phyloP scores from a whole-genome alignment of 2,113 vertebrate genomes.

The Catharus fuscescens region DNA sequence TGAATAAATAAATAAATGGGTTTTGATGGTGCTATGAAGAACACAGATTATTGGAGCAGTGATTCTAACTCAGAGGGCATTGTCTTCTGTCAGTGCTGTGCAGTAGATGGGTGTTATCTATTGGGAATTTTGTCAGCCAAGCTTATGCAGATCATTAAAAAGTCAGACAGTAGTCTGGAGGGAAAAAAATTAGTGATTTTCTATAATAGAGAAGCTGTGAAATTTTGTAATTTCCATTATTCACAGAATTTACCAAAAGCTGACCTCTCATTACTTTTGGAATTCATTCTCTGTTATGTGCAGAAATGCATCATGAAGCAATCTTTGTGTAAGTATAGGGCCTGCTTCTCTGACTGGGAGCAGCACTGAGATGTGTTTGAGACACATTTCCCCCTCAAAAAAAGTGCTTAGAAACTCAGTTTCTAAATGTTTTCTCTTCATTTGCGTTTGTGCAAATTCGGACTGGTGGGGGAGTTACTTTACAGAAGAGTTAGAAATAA shows the following conservation, averaged over 20 bases:
- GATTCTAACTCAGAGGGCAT: not conserved
- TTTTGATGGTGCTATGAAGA: not conserved
- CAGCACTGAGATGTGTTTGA: not conserved
- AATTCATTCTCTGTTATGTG: not conserved
- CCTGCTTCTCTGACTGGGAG: not conserved
- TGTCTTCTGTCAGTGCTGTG: not conserved
- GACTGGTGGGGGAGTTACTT: not conserved
- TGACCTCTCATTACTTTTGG: not conserved
- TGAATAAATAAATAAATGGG: not conserved
- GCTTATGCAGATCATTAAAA: not conserved
- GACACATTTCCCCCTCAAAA: not conserved
- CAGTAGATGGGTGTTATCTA: not conserved
- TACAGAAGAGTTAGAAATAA: not conserved
- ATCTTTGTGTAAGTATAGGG: not conserved
- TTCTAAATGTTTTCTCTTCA: not conserved
- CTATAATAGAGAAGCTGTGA: not conserved
- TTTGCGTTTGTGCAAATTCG: not conserved
- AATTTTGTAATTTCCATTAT: not conserved
- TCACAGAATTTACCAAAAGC: not conserved
- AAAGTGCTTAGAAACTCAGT: not conserved
- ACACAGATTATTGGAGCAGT: not conserved
- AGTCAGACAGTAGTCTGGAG: not conserved
- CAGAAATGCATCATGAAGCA: not conserved
- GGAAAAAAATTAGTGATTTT: not conserved
- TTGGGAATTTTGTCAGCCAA: not conserved